phyloP scores from a whole-genome alignment of 2,888 invertebrate genomes.

The Troides aeacus region DNA sequence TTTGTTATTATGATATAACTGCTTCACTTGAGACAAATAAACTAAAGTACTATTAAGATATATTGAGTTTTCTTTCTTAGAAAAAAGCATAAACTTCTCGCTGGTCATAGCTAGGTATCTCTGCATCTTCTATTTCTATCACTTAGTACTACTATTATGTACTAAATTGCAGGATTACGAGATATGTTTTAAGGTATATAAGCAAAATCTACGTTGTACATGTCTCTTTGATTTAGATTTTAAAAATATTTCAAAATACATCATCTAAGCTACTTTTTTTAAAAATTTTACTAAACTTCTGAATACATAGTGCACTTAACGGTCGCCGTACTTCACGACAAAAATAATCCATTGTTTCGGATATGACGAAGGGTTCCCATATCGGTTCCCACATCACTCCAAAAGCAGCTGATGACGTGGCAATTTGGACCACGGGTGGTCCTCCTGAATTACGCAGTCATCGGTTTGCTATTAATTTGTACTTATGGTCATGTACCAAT shows the following conservation, averaged over 20 bases:
- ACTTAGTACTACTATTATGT: too few species aligned
- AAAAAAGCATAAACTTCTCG: too few species aligned
- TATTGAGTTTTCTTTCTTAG: too few species aligned
- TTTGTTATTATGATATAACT: background rate
- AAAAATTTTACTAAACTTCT: background rate
- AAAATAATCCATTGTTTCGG: conserved; percentile 23
- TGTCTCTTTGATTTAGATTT: too few species aligned
- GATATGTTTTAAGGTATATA: too few species aligned
- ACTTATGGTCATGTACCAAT: conserved; percentile 21
- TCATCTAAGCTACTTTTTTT: background rate
- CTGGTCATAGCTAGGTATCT: too few species aligned
- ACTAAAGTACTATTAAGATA: too few species aligned
- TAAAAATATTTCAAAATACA: too few species aligned
- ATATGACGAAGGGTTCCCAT: conserved; percentile 34
- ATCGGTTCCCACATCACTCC: conserved; percentile 48
- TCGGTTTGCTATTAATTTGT: conserved; percentile 24
- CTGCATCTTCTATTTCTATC: too few species aligned
- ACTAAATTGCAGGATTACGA: too few species aligned
- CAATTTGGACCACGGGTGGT: conserved; percentile 27
- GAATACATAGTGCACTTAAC: conserved; percentile 7
- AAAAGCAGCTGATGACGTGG: conserved; percentile 28
- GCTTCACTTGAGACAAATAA: too few species aligned
- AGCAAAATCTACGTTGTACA: too few species aligned
- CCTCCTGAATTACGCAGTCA: conserved; percentile 25
- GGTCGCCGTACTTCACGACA: conserved; percentile 7